Evolutionary conservation across 2,888 invertebrate species (phyloP).

Genomic region (Cantharis lateralis): DNA sequence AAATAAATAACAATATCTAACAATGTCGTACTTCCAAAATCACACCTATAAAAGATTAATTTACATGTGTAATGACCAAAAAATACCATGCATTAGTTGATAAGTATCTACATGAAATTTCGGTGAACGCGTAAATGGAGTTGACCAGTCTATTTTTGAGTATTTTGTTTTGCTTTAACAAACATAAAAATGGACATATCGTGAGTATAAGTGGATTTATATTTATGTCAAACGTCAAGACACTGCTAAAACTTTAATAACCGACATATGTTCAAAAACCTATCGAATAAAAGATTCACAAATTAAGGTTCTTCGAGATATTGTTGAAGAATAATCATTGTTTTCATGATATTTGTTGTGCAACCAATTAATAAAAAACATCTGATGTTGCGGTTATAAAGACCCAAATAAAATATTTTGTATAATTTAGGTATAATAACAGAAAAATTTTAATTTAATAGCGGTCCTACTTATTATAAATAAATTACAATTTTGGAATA

Average conservation of each 20-base stretch:
- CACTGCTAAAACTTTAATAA: constrained; percentile 5
- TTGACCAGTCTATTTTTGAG: constrained; percentile 26
- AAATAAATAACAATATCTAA: constrained; percentile 51
- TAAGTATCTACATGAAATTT: constrained; percentile 50
- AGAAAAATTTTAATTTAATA: constrained; percentile 15
- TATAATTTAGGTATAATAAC: constrained; percentile 26
- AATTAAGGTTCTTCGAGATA: not conserved
- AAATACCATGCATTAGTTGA: constrained; percentile 52
- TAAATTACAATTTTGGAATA: not conserved
- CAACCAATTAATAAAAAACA: not conserved
- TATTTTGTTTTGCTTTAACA: not conserved
- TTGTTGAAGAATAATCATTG: not conserved
- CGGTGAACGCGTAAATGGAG: constrained; percentile 41
- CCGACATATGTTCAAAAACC: not conserved
- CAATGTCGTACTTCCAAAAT: constrained; percentile 51
- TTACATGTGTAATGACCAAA: constrained; percentile 54
- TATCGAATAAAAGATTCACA: not conserved
- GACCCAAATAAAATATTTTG: not conserved
- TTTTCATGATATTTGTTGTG: not conserved
- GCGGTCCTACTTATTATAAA: not conserved
- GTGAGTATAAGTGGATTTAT: constrained; percentile 36
- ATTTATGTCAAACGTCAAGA: constrained; percentile 35
- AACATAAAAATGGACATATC: constrained; percentile 14
- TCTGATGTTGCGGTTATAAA: not conserved
- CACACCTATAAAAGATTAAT: constrained; percentile 52